A percentile compares a stretch with the other conserved stretches of the same genome.
Evolutionary conservation across 2,113 vertebrate genomes (phyloP).

Genomic region (Anthoscopus minutus): DNA sequence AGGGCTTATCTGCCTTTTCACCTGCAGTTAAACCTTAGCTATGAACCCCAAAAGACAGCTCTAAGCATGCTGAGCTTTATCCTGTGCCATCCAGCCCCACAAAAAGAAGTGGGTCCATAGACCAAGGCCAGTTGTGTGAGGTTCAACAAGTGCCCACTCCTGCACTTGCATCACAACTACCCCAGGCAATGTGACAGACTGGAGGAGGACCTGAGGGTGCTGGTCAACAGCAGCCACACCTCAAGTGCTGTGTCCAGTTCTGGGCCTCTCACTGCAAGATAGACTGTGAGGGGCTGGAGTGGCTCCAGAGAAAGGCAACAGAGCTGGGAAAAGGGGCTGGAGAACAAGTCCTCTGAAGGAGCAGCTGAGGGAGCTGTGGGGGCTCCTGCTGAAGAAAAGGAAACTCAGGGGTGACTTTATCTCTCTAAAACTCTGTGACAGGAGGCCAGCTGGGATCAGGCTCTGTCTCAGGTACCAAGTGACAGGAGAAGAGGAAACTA

Average conservation of each 20-base stretch:
- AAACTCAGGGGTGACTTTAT: background rate
- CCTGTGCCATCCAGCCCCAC: background rate
- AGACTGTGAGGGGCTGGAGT: background rate
- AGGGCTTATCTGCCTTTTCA: background rate
- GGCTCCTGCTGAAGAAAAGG: background rate
- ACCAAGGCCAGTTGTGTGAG: rapidly evolving
- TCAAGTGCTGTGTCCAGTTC: background rate
- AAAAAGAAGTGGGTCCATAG: background rate
- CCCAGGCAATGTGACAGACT: background rate
- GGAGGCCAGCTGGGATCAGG: background rate
- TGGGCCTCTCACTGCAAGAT: background rate
- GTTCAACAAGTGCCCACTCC: background rate
- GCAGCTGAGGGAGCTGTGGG: background rate
- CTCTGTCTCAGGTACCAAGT: background rate
- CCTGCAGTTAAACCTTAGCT: too few species aligned
- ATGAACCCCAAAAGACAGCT: background rate
- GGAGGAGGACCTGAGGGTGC: background rate
- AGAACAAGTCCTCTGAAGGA: background rate
- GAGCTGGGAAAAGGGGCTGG: background rate
- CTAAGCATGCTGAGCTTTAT: background rate
- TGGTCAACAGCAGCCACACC: background rate
- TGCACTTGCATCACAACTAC: background rate
- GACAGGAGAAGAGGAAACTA: background rate
- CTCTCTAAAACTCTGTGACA: background rate
- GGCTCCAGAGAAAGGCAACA: background rate